phyloP scores from a whole-genome alignment of 2,888 invertebrate species.

The Papilio gigon region DNA sequence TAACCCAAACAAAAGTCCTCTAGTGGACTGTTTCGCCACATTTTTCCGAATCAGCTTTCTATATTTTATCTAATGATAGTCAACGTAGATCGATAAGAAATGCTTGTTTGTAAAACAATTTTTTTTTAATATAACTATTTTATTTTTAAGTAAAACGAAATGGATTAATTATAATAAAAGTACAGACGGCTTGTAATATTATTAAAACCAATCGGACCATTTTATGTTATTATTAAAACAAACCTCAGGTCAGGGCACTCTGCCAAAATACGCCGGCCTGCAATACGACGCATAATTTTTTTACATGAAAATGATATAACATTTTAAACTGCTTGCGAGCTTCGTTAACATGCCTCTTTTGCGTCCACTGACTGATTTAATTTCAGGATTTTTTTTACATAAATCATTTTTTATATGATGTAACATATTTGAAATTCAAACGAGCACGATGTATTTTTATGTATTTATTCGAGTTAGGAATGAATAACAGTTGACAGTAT shows the following conservation, averaged over 20 bases:
- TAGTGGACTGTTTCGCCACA: too few relatives aligned
- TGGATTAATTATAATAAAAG: neutral
- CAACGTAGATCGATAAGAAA: too few relatives aligned
- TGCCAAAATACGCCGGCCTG: conserved; percentile 23
- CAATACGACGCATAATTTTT: conserved; percentile 23
- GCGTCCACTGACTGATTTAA: neutral
- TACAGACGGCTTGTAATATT: neutral
- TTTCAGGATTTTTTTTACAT: neutral
- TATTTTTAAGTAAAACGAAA: too few relatives aligned
- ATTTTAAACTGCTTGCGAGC: conserved; percentile 10
- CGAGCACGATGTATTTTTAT: too few relatives aligned
- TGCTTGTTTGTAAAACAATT: too few relatives aligned
- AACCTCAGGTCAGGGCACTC: conserved; percentile 5
- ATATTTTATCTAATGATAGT: too few relatives aligned
- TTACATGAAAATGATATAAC: conserved; percentile 25
- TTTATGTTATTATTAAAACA: conserved; percentile 23
- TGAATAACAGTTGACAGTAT: too few relatives aligned
- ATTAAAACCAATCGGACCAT: conserved; percentile 5
- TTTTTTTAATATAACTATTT: too few relatives aligned
- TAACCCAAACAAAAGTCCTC: too few relatives aligned
- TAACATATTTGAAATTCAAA: neutral
- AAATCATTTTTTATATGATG: neutral
- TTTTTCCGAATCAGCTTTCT: too few relatives aligned
- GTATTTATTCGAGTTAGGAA: too few relatives aligned
- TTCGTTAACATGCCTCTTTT: conserved; percentile 9